Evolutionary conservation across 2,113 vertebrate species (phyloP).

Genomic region (Sphaerodactylus townsendi): DNA sequence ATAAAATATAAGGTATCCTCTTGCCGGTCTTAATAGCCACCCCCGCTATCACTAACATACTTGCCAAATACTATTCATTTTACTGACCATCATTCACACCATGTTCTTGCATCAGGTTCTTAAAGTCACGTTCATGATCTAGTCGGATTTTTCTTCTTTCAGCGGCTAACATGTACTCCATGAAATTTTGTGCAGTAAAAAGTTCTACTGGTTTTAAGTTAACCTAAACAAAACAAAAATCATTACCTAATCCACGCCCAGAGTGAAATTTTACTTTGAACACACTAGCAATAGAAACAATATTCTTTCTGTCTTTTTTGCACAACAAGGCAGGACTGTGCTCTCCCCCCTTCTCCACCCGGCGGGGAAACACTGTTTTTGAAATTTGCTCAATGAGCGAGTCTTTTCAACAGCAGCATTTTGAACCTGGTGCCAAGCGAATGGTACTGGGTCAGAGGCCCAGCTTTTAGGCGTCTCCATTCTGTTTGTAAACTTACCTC

Average conservation of each 20-base stretch:
- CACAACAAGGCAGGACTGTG: constrained; percentile 14
- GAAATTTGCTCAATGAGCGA: no score
- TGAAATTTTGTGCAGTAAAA: constrained; percentile 65
- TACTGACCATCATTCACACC: constrained; percentile 44
- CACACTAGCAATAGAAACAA: constrained; percentile 12
- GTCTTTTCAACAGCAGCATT: no score
- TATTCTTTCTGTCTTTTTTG: neutral
- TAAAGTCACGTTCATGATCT: constrained; percentile 71
- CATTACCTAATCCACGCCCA: neutral
- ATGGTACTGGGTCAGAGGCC: no score
- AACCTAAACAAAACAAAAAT: constrained; percentile 59
- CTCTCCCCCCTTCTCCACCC: no score
- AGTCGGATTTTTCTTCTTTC: constrained; percentile 78
- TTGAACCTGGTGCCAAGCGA: no score
- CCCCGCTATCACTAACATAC: neutral
- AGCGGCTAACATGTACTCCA: constrained; percentile 75
- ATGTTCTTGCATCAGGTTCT: constrained; percentile 72
- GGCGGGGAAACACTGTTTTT: no score
- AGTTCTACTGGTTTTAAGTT: constrained; percentile 72
- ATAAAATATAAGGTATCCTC: no score
- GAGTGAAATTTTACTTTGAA: constrained; percentile 2
- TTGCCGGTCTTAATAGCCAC: no score
- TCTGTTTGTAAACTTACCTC: no score
- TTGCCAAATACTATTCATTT: neutral
- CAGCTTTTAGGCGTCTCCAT: no score